Evolutionary conservation across 2,888 invertebrate genomes (phyloP), one percentile per base, ranked within the genome.

Genomic region (Trichogramma evanescens): DNA sequence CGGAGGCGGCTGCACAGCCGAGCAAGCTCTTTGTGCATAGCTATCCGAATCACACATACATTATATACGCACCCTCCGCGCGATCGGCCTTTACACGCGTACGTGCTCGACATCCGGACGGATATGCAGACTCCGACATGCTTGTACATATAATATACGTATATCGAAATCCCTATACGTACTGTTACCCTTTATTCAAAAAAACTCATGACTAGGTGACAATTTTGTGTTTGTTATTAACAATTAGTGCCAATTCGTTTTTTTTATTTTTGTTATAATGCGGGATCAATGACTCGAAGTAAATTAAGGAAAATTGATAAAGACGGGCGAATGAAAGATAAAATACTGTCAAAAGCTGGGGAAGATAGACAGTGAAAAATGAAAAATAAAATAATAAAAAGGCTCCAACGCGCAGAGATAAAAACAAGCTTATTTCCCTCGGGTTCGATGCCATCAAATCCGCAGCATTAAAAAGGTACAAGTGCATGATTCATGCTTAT

Each of bases 351-450:
- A 45, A 45, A 45, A 45, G 8, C 2, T 45, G 45, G n/a, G 8
- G 45, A 45, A 45, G n/a, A 45, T 45, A 48, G 52, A 40, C 49
- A 58, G 63, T 48, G 26, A 46, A 62, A 48, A 52, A 54, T 58
- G n/a, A 40, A 13, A 54, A 39, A 45, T 13, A 56, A 57, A 5
- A 61, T 61, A 62, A 46, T 53, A 58, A 45, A 40, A 8, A 50
- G 51, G 8, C 6, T 8, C 7, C 8, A 51, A 51, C 40, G 45
- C 42, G 42, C 6, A 42, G 59, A 60, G 66, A 65, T 66, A 67
- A 66, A 66, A 68, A 65, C 67, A 56, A 63, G 66, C 66, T 68
- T 69, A 70, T 68, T 70, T 69, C 70, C 68, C 70, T 55, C 52
- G 68, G 66, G 69, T 56, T 57, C 66, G 64, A 67, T 68, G 56